Percentiles rank a stretch among this genome's conserved stretches.
Conservation (phyloP, 1,140 invertebrate species). For the Cardiocondyla obscurior region DNA sequence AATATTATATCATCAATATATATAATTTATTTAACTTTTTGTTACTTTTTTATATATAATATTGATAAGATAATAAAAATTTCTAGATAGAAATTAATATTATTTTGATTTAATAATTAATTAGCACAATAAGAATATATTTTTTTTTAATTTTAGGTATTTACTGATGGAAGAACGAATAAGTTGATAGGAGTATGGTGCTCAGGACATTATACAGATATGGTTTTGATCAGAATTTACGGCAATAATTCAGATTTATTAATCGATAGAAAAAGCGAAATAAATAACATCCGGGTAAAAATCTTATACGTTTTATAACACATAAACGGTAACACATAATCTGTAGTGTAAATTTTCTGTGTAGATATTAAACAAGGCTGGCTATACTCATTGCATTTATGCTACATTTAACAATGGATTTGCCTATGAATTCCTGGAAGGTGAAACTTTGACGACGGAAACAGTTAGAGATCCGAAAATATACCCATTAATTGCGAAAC, state of each 20-base stretch:
- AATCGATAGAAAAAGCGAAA: constrained; percentile 95
- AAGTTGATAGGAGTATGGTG: constrained; percentile 92
- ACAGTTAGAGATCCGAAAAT: constrained; percentile 89
- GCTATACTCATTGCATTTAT: constrained; percentile 93
- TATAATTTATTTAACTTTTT: too few relatives aligned
- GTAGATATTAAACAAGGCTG: constrained; percentile 89
- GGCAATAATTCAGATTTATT: constrained; percentile 96
- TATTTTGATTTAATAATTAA: too few relatives aligned
- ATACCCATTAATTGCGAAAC: constrained; percentile 89
- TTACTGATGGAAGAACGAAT: constrained; percentile 98
- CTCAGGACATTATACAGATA: constrained; percentile 85
- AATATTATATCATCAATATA: too few relatives aligned
- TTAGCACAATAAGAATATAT: too few relatives aligned
- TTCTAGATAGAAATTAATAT: too few relatives aligned
- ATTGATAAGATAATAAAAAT: too few relatives aligned
- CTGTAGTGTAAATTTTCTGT: constrained; percentile 71
- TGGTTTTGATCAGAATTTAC: constrained; percentile 95
- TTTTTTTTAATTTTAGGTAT: constrained; percentile 87
- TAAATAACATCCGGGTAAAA: constrained; percentile 87
- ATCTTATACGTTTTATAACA: constrained; percentile 36
- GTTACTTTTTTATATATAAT: too few relatives aligned
- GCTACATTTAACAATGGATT: constrained; percentile 97
- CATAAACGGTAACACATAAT: not conserved
- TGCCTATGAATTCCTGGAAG: constrained; percentile 95
- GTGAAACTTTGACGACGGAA: constrained; percentile 89